Evolutionary conservation across 2,113 vertebrate genomes (phyloP), one percentile per base, ranked within the genome.

Genomic region (Xyrauchen texanus): DNA sequence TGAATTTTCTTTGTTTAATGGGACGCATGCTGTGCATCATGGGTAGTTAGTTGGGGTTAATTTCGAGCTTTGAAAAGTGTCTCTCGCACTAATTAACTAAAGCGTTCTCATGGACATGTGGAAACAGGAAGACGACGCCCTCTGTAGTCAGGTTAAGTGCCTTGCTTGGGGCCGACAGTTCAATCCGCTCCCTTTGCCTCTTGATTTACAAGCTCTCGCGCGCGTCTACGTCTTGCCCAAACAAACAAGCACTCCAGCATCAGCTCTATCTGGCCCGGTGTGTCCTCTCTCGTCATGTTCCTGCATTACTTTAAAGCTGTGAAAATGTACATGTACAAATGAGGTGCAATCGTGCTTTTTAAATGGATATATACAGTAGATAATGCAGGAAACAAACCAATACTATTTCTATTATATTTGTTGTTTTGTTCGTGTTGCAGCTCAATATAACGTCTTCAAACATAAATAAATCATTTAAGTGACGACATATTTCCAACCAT

Each of bases 261-360:
- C 21, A 34, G 21, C 21, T 1, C 21, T 34, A 34, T 34, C 21
- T 34, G 21, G 21, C 21, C 21, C 21, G 21, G 21, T 34, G 21
- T 53, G 10, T 61, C 12, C 9, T 47, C 55, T 61, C 8, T 62
- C 55, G 5, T 2, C 5, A 62, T 83, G 57, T 52, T 78, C 61
- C 45, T 77, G 78, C 73, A 73, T 83, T 76, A 77, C 62, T 62
- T 84, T 66, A 65, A 84, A 81, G 82, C 82, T 82, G 81, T 82
- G 84, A 83, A 82, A 78, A 68, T 66, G 72, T 80, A 75, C 55
- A 60, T 69, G 69, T 77, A 68, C 10, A 67, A 78, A 80, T 78
- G 34, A 80, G 81, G 84, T 85, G 84, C 78, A 85, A 78, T 83
- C 47, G n/a, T 68, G 47, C 58, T 77, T 57, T 77, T 60, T 73